Percentiles rank a stretch among this genome's conserved stretches.
phyloP scores from a whole-genome alignment of 2,888 invertebrate species.

The Lepas anatifera region DNA sequence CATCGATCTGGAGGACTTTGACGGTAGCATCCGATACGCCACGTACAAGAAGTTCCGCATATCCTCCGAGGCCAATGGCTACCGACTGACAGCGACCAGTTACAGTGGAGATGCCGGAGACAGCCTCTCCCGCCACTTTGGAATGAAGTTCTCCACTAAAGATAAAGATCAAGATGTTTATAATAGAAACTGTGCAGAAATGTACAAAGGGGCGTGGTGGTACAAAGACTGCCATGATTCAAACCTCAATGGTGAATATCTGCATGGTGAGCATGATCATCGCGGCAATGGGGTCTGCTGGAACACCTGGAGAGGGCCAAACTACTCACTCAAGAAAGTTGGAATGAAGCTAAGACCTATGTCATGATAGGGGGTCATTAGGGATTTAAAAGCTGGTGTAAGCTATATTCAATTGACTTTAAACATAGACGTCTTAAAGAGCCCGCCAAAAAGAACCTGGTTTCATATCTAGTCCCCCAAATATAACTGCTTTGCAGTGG shows the following conservation, averaged over 20 bases:
- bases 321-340: too few relatives aligned
- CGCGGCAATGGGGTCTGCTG: too few relatives aligned
- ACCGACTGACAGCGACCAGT: not conserved
- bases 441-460: too few relatives aligned
- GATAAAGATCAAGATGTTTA: not conserved
- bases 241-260: not conserved
- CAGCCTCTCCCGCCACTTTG: not conserved
- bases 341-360: too few relatives aligned
- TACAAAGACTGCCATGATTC: not conserved
- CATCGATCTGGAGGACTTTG: not conserved
- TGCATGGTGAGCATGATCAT: too few relatives aligned
- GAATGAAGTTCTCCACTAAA: not conserved
- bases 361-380: too few relatives aligned
- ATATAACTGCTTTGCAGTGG: too few relatives aligned
- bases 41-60: not conserved
- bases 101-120: not conserved
- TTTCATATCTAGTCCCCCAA: too few relatives aligned
- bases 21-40: not conserved
- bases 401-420: too few relatives aligned
- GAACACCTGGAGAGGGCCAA: too few relatives aligned
- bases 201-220: not conserved
- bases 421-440: too few relatives aligned
- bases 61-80: not conserved
- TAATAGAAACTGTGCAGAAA: not conserved
- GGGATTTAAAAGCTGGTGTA: too few relatives aligned